Percentiles rank a stretch among this genome's conserved stretches.
These are phyloP conservation scores for Nothoprocta pentlandii DNA, from an alignment of 2,113 vertebrate genomes.

Conservation along the genomic window DNA sequence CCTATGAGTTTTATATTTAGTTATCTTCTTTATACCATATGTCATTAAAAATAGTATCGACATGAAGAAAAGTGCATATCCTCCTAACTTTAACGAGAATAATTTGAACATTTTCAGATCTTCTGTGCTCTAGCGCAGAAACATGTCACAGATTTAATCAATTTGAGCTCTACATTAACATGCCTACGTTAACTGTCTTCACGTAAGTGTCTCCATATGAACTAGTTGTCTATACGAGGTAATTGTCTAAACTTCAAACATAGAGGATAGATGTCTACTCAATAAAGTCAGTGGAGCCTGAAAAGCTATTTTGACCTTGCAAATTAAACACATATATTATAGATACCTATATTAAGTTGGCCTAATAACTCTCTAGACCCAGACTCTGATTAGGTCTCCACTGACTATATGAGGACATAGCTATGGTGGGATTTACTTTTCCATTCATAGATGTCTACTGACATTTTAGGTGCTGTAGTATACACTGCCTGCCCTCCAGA, in stretches of 20 bases:
- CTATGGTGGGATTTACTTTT: background rate
- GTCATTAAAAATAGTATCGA: background rate
- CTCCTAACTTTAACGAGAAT: background rate
- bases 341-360: background rate
- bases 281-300: background rate
- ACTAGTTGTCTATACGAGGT: background rate
- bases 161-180: background rate
- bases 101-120: background rate
- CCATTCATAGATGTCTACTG: background rate
- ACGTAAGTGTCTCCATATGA: background rate
- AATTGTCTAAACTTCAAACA: background rate
- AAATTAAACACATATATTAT: background rate
- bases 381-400: background rate
- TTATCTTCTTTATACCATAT: background rate
- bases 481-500: background rate
- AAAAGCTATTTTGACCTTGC: background rate
- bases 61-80: background rate
- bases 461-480: background rate
- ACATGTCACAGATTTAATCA: background rate
- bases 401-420: background rate
- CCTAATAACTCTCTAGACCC: background rate
- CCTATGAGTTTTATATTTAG: conserved; percentile 2
- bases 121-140: background rate
- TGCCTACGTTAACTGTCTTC: background rate
- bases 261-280: background rate